Conservation (phyloP, 2,113 vertebrate genomes). For the Lophura nycthemera region DNA sequence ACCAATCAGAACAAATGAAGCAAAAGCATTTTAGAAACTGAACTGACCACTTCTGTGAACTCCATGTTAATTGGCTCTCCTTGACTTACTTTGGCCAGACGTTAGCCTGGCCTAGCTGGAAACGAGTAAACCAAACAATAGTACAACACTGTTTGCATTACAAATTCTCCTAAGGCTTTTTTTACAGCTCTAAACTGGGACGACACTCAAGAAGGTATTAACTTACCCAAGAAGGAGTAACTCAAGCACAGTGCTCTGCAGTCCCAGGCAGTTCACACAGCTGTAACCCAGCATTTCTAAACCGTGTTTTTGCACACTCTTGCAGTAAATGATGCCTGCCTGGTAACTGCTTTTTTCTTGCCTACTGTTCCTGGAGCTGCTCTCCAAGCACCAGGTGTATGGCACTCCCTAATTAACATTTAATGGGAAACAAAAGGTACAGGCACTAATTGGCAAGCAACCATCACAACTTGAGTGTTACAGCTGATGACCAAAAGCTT, state of each 20-base stretch:
- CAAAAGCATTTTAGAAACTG: background rate
- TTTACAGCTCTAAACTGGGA: background rate
- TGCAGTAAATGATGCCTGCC: too few relatives aligned
- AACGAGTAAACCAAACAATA: background rate
- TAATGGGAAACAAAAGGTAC: background rate
- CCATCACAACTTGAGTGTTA: accelerated
- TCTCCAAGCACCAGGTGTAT: background rate
- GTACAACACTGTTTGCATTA: background rate
- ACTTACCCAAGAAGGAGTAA: accelerated
- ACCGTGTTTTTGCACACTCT: accelerated
- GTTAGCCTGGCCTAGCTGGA: accelerated
- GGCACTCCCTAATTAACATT: background rate
- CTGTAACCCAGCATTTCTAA: accelerated
- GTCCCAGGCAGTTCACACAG: accelerated
- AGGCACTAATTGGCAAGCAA: too few relatives aligned
- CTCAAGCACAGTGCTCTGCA: accelerated
- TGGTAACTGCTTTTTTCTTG: background rate
- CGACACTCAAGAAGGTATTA: background rate
- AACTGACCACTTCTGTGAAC: background rate
- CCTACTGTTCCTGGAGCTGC: background rate
- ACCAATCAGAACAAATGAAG: background rate
- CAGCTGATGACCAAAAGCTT: accelerated
- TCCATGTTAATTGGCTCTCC: background rate
- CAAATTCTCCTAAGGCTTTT: background rate
- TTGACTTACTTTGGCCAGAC: background rate